A percentile compares a stretch with the other conserved stretches of the same genome.
phyloP scores from a whole-genome alignment of 2,888 invertebrate species.

The Lasius fuliginosus region DNA sequence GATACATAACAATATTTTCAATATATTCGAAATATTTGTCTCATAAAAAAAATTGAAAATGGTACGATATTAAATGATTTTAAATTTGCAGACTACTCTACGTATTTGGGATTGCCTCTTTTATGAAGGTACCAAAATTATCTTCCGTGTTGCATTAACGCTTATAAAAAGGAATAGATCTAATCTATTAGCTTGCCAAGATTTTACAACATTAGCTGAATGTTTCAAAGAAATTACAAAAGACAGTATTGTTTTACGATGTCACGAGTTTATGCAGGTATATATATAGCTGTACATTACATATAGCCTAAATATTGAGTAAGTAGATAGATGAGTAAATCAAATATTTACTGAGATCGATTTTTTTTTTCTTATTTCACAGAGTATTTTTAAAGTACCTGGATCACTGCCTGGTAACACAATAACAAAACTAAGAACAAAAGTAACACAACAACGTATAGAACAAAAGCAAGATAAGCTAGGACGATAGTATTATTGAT shows the following conservation, averaged over 20 bases:
- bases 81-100: conserved; percentile 91
- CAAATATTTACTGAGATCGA: conserved; percentile 2
- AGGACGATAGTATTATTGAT: conserved; percentile 80
- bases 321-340: not conserved
- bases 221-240: conserved; percentile 94
- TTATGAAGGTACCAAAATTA: conserved; percentile 96
- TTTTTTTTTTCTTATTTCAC: conserved; percentile 68
- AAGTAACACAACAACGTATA: conserved; percentile 87
- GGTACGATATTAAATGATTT: conserved; percentile 48
- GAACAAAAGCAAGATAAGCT: conserved; percentile 85
- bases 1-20: not conserved
- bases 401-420: conserved; percentile 91
- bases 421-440: conserved; percentile 89
- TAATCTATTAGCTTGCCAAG: conserved; percentile 92
- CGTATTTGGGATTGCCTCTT: conserved; percentile 98
- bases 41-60: not conserved
- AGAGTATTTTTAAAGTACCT: conserved; percentile 94
- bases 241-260: conserved; percentile 93
- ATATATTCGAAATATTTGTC: conserved; percentile 4
- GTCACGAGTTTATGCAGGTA: conserved; percentile 96
- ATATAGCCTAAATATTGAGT: not conserved
- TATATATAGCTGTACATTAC: conserved; percentile 79
- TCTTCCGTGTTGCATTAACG: conserved; percentile 95
- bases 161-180: conserved; percentile 92
- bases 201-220: conserved; percentile 93